Conservation (phyloP, 1,140 invertebrate genomes). For the Calosoma granatense region DNA sequence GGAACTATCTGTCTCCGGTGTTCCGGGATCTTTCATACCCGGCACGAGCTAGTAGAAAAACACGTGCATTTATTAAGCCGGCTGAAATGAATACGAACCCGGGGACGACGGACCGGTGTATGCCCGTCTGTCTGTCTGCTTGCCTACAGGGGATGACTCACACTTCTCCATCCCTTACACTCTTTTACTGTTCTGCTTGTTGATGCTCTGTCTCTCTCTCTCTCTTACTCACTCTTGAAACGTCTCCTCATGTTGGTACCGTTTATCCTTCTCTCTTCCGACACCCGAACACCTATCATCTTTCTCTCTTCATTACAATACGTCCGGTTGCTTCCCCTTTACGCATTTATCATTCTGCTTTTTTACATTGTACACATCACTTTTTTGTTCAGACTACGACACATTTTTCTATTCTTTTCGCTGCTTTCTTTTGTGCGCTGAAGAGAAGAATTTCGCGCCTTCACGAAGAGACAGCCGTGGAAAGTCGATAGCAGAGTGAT, state of each 20-base stretch:
- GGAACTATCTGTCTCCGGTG: neutral
- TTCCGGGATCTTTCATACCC: slow-evolving; percentile 6
- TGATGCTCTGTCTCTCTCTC: no score
- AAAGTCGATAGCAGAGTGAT: slow-evolving; percentile 6
- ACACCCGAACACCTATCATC: slow-evolving; percentile 9
- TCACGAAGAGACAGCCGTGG: neutral
- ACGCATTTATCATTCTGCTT: slow-evolving; percentile 23
- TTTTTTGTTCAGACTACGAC: slow-evolving; percentile 20
- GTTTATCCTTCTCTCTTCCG: neutral
- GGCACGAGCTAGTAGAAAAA: slow-evolving; percentile 13
- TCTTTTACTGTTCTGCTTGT: no score
- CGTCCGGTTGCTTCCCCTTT: slow-evolving; percentile 17
- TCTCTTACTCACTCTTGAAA: no score
- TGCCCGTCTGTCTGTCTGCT: no score
- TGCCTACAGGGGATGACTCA: no score
- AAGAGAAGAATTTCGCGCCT: neutral
- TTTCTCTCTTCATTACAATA: slow-evolving; percentile 24
- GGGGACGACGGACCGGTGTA: no score
- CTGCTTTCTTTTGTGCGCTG: neutral
- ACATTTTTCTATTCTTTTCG: slow-evolving; percentile 24
- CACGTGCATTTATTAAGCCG: slow-evolving; percentile 21
- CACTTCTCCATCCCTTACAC: no score
- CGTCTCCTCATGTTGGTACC: no score
- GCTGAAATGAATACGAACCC: slow-evolving; percentile 20
- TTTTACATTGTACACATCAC: slow-evolving; percentile 24